A percentile compares a stretch with the other conserved stretches of the same genome.
phyloP scores from a whole-genome alignment of 2,888 invertebrate species.

The Lypha dubia region DNA sequence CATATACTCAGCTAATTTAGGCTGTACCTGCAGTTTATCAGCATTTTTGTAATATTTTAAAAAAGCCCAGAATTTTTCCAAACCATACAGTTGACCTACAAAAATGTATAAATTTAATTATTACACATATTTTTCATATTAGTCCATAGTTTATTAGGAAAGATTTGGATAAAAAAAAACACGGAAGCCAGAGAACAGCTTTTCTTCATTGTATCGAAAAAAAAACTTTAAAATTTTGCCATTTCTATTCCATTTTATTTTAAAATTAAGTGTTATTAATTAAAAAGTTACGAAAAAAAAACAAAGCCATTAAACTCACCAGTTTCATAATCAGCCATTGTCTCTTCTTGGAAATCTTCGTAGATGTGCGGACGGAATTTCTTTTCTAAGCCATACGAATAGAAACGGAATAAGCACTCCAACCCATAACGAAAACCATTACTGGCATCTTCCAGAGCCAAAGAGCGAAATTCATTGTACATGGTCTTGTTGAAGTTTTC shows the following conservation, averaged over 20 bases:
- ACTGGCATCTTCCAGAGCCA: constrained; percentile 97
- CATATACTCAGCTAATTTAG: constrained; percentile 88
- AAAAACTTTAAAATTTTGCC: too few species aligned
- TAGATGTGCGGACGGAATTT: constrained; percentile 98
- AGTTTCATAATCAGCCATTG: constrained; percentile 93
- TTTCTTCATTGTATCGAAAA: neutral
- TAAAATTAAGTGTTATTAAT: too few species aligned
- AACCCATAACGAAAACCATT: constrained; percentile 94
- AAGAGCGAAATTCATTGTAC: constrained; percentile 96
- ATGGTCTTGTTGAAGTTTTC: constrained; percentile 99
- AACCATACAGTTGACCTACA: constrained; percentile 96
- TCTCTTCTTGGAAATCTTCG: constrained; percentile 97
- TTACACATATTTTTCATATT: too few species aligned
- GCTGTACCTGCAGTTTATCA: constrained; percentile 88
- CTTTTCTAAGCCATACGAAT: constrained; percentile 98
- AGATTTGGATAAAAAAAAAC: too few species aligned
- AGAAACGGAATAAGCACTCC: constrained; percentile 97
- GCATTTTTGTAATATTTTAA: constrained; percentile 96
- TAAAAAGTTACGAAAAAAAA: too few species aligned
- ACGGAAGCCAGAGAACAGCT: too few species aligned
- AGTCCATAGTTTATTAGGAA: too few species aligned
- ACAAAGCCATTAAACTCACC: constrained; percentile 84
- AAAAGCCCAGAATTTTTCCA: constrained; percentile 99
- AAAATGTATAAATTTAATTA: constrained; percentile 10
- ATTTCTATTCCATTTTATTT: too few species aligned